Evolutionary conservation across 2,888 invertebrate species (phyloP).

Genomic region (Syrista parreyssii): DNA sequence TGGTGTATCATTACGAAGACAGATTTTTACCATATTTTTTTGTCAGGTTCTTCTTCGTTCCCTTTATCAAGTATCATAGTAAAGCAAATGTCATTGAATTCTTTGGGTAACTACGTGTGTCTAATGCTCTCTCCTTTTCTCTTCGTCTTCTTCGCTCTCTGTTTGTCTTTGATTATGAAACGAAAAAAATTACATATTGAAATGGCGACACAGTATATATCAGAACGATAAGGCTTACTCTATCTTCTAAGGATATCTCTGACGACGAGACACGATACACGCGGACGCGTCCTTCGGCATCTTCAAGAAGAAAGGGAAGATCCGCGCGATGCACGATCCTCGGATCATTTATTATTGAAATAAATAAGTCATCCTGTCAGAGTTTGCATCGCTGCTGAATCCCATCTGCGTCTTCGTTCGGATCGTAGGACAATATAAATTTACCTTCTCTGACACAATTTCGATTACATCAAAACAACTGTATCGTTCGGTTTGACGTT

Average conservation of each 20-base stretch:
- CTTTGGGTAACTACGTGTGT: no score
- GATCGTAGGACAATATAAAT: background rate
- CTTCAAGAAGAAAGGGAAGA: background rate
- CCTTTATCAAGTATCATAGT: background rate
- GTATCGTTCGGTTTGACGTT: background rate
- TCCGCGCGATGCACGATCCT: background rate
- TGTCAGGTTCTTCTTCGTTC: no score
- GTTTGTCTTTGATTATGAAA: background rate
- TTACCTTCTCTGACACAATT: background rate
- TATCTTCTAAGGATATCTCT: background rate
- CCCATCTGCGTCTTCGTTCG: no score
- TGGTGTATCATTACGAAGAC: no score
- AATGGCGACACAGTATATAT: background rate
- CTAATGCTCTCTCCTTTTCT: background rate
- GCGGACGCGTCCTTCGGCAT: background rate
- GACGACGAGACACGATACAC: background rate
- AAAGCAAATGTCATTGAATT: background rate
- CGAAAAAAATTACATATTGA: background rate
- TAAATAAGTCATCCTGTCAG: background rate
- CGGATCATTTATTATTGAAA: background rate
- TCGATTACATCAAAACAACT: no score
- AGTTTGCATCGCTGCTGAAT: no score
- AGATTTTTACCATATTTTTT: no score
- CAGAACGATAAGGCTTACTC: background rate
- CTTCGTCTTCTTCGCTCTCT: background rate